Evolutionary conservation across 1,140 invertebrate genomes (phyloP).

Genomic region (Pissodes strobi): DNA sequence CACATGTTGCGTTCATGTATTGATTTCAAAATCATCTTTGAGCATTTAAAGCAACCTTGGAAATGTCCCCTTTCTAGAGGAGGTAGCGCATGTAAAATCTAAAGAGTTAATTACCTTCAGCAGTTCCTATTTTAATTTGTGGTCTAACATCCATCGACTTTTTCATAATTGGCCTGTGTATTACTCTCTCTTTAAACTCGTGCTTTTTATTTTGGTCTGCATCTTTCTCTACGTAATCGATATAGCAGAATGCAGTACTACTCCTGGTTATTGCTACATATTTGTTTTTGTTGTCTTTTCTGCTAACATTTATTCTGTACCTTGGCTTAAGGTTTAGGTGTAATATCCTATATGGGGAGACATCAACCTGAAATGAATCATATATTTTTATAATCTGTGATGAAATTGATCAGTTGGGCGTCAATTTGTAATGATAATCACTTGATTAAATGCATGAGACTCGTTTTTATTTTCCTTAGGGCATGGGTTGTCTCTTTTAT

Average conservation of each 20-base stretch:
- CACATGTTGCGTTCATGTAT: neutral
- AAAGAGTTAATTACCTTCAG: slow-evolving; percentile 53
- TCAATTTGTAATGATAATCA: no score
- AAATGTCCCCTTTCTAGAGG: neutral
- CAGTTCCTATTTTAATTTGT: slow-evolving; percentile 38
- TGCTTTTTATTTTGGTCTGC: slow-evolving; percentile 48
- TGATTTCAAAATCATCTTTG: neutral
- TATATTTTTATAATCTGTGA: neutral
- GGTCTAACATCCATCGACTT: neutral
- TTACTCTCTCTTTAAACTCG: slow-evolving; percentile 37
- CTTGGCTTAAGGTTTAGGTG: slow-evolving; percentile 64
- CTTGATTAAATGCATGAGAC: no score
- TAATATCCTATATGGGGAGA: slow-evolving; percentile 62
- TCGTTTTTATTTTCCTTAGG: no score
- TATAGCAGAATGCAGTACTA: slow-evolving; percentile 8
- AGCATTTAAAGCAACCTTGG: no score
- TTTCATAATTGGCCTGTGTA: slow-evolving; percentile 36
- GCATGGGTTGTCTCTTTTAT: no score
- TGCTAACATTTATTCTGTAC: slow-evolving; percentile 60
- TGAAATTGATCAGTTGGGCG: no score
- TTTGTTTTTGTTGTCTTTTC: slow-evolving; percentile 14
- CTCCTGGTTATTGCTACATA: slow-evolving; percentile 23
- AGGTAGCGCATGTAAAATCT: no score
- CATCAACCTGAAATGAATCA: slow-evolving; percentile 57
- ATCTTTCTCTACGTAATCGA: slow-evolving; percentile 32